phyloP scores from a whole-genome alignment of 2,113 vertebrate genomes.

The Plectropomus leopardus region DNA sequence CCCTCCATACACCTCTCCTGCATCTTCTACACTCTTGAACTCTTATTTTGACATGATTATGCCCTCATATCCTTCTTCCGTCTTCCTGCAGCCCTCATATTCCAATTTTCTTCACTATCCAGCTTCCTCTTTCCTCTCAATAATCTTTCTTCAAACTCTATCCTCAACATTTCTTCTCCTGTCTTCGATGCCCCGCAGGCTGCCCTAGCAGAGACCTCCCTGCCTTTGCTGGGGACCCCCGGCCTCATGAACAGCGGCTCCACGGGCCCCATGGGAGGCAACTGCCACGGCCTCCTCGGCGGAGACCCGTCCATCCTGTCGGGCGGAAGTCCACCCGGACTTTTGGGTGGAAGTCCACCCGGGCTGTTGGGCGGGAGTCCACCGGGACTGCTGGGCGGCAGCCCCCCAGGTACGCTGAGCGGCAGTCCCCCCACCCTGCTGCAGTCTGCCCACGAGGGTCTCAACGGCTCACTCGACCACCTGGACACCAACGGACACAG shows the following conservation, averaged over 20 bases:
- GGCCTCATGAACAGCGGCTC: slow-evolving; percentile 95
- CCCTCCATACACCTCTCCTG: background rate
- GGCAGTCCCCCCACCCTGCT: slow-evolving; percentile 93
- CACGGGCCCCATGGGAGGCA: slow-evolving; percentile 91
- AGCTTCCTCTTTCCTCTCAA: background rate
- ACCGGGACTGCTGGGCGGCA: slow-evolving; percentile 92
- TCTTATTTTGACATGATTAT: background rate
- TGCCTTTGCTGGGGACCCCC: slow-evolving; percentile 95
- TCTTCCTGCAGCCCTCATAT: background rate
- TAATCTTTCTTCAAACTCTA: background rate
- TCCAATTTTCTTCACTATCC: too few species aligned
- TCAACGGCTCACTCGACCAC: slow-evolving; percentile 96
- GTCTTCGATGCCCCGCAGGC: slow-evolving; percentile 83
- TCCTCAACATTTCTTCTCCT: background rate
- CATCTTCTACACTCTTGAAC: background rate
- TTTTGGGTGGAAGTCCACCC: slow-evolving; percentile 92
- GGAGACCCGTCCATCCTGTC: slow-evolving; percentile 92
- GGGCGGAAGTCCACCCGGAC: slow-evolving; percentile 90
- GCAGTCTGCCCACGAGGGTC: slow-evolving; percentile 93
- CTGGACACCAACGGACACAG: slow-evolving; percentile 98
- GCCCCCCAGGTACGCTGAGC: slow-evolving; percentile 92
- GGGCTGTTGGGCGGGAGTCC: slow-evolving; percentile 91
- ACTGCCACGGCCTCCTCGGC: slow-evolving; percentile 94
- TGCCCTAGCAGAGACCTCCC: slow-evolving; percentile 97
- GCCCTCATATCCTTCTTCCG: background rate